A percentile compares a stretch with the other conserved stretches of the same genome.
Evolutionary conservation across 2,888 invertebrate species (phyloP).

Genomic region (Phortica okadai): DNA sequence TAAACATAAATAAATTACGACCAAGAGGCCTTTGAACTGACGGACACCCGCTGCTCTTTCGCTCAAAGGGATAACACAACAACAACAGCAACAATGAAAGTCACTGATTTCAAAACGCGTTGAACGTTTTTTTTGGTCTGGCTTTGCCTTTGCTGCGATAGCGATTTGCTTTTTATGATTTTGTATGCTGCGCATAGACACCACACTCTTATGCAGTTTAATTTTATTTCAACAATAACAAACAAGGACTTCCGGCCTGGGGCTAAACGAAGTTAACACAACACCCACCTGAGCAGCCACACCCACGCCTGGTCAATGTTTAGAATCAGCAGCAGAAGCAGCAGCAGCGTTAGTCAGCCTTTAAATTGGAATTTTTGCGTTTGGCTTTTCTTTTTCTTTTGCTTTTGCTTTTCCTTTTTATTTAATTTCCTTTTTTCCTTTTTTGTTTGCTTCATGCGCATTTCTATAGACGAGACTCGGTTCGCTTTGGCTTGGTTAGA

Average conservation of each 20-base stretch:
- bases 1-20: constrained; percentile 3
- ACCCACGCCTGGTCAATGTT: constrained; percentile 48
- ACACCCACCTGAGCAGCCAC: not conserved
- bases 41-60: not conserved
- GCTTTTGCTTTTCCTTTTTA: not conserved
- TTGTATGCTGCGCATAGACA: constrained; percentile 35
- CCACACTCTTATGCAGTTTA: constrained; percentile 54
- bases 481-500: constrained; percentile 14
- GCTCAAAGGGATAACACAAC: not conserved
- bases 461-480: not conserved
- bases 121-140: not conserved
- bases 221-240: constrained; percentile 58
- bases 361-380: constrained; percentile 61
- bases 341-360: constrained; percentile 62
- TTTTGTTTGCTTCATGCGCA: constrained; percentile 1
- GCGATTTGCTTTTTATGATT: constrained; percentile 51
- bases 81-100: not conserved
- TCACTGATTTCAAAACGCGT: not conserved
- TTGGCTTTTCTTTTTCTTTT: not conserved
- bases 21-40: not conserved
- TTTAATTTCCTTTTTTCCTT: not conserved
- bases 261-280: not conserved
- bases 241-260: constrained; percentile 12
- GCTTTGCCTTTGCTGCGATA: not conserved
- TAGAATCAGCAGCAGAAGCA: not conserved